Evolutionary conservation across 2,113 vertebrate species (phyloP), one percentile per base, ranked within the genome.

Genomic region (Macrotus californicus): DNA sequence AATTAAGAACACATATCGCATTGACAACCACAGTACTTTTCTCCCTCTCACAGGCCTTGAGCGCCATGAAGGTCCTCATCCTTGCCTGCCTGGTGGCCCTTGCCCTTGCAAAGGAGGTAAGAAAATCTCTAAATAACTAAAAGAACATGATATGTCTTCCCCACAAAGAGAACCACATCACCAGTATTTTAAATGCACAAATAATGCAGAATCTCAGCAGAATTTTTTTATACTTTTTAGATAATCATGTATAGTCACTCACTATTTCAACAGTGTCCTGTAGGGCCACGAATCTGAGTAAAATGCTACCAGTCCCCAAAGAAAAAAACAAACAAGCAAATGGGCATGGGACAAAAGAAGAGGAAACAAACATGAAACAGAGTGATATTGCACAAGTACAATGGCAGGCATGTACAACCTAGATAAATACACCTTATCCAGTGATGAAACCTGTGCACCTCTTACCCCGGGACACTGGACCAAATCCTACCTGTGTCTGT

Each of bases 11-110:
- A 72, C 59, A 8, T 2, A 59, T 66, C 24, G 36, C 4, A 43
- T 0, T 34, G 46, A 21, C 5, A 14, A 22, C 9, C 39, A 21
- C 41, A 9, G 56, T 34, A 34, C 7, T 3, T 12, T 91, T n/a
- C 84, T 19, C 2, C 11, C 29, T 15, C n/a, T 88, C 36, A 36
- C 15, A 97, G 95, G 93, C 91, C 69, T 80, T 19, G 19, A 39
- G 22, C 64, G 4, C 46, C 93, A 97, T 97, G 97, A 97, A 96
- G 94, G 66, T 96, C 50, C 24, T 97, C 41, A 75, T 96, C 19
- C 87, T 97, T 0, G 26, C 94, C 52, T 96, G 95, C 84, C 59
- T 97, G 11, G 56, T 94, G 94, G 91, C 97, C 41, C 89, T 97
- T 48, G 93, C 97, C 66, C 46, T 97, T 36, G 97, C 93, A 80